These are phyloP conservation scores for Notolabrus celidotus DNA, from an alignment of 2,797 vertebrate genomes.

Conservation along the genomic window DNA sequence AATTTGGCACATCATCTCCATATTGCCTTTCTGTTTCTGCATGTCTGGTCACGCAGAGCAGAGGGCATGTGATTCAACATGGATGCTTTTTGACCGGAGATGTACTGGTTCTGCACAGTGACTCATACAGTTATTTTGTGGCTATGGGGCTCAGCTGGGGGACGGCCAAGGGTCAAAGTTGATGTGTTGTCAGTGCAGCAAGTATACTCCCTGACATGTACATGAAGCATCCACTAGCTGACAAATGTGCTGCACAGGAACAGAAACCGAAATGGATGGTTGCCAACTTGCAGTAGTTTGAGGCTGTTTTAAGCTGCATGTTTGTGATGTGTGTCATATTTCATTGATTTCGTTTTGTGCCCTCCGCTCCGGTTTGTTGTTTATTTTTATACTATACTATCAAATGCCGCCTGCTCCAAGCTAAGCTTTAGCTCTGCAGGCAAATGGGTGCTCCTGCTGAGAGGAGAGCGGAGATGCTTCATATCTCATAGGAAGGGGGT, in stretches of 20 bases:
- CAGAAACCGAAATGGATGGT: conserved; percentile 43
- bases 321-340: conserved; percentile 60
- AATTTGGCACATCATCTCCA: conserved; percentile 44
- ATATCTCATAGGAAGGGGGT: conserved; percentile 48
- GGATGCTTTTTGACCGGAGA: conserved; percentile 48
- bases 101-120: conserved; percentile 47
- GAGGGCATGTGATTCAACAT: conserved; percentile 28
- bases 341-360: conserved; percentile 52
- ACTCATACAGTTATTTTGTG: conserved; percentile 58
- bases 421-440: conserved; percentile 71
- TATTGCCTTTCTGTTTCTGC: conserved; percentile 37
- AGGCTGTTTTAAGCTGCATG: conserved; percentile 46
- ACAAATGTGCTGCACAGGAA: conserved; percentile 43
- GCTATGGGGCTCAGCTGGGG: conserved; percentile 40
- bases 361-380: conserved; percentile 42
- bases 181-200: conserved; percentile 50
- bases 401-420: conserved; percentile 54
- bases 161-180: conserved; percentile 56
- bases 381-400: conserved; percentile 41
- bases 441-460: conserved; percentile 63
- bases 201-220: conserved; percentile 46
- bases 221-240: conserved; percentile 49
- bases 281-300: conserved; percentile 41
- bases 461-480: conserved; percentile 55
- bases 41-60: conserved; percentile 27